Evolutionary conservation across 2,113 vertebrate species (phyloP).

Genomic region (Coryphaenoides rupestris): DNA sequence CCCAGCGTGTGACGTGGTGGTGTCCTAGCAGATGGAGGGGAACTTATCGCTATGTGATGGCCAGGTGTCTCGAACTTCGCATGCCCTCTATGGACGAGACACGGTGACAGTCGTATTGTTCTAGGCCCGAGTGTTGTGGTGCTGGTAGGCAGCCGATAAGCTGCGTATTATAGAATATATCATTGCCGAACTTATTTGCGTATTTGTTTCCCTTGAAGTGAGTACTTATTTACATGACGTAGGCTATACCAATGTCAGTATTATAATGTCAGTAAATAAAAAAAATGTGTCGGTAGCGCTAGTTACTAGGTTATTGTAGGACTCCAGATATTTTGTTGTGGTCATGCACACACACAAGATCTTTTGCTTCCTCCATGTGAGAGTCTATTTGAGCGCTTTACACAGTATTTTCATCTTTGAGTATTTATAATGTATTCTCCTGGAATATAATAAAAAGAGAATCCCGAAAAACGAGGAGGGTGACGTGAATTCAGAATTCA

Average conservation of each 20-base stretch:
- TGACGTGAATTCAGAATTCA: slow-evolving; percentile 23
- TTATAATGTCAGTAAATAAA: slow-evolving; percentile 51
- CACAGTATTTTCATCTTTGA: slow-evolving; percentile 52
- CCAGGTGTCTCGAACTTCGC: slow-evolving; percentile 37
- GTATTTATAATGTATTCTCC: slow-evolving; percentile 64
- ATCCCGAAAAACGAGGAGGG: slow-evolving; percentile 41
- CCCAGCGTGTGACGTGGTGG: slow-evolving; percentile 42
- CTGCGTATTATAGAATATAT: slow-evolving; percentile 64
- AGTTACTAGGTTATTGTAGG: slow-evolving; percentile 48
- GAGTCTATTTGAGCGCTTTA: slow-evolving; percentile 52
- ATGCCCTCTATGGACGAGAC: slow-evolving; percentile 35
- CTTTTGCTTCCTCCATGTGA: slow-evolving; percentile 50
- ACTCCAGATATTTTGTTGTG: slow-evolving; percentile 60
- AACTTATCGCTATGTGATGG: slow-evolving; percentile 16
- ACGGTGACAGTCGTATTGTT: too few species aligned
- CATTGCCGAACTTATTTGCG: slow-evolving; percentile 61
- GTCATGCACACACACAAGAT: slow-evolving; percentile 57
- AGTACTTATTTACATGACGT: slow-evolving; percentile 54
- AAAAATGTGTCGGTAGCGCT: slow-evolving; percentile 48
- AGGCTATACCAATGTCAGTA: slow-evolving; percentile 37
- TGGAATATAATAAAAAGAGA: slow-evolving; percentile 60
- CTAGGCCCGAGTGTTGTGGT: slow-evolving; percentile 68
- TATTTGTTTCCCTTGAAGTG: slow-evolving; percentile 61
- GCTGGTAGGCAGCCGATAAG: slow-evolving; percentile 63
- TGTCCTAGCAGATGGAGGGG: slow-evolving; percentile 49